Evolutionary conservation across 2,888 invertebrate species (phyloP).

Genomic region (Malacosoma neustria): DNA sequence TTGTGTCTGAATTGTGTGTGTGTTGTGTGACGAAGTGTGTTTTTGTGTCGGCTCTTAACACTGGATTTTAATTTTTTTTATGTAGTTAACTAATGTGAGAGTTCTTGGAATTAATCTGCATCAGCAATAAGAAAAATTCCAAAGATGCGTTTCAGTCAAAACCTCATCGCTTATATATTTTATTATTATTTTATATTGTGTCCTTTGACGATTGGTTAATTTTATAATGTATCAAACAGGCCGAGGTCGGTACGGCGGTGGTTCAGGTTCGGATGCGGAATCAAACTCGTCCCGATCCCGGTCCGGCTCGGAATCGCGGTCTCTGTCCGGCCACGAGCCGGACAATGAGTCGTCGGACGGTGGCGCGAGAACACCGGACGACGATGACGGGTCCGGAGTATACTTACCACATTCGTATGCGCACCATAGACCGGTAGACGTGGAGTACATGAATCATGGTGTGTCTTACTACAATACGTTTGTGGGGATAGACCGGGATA

Average conservation of each 20-base stretch:
- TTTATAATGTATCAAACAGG: too few species aligned
- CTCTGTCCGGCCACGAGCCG: conserved; percentile 82
- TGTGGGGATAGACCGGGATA: conserved; percentile 71
- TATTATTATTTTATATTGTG: too few species aligned
- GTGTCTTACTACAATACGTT: conserved; percentile 77
- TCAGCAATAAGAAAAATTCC: too few species aligned
- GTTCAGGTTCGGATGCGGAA: conserved; percentile 67
- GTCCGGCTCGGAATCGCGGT: conserved; percentile 78
- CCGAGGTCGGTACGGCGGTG: conserved; percentile 80
- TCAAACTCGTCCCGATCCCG: conserved; percentile 84
- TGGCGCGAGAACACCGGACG: conserved; percentile 79
- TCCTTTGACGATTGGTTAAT: too few species aligned
- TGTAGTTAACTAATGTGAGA: too few species aligned
- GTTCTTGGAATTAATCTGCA: too few species aligned
- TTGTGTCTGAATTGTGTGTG: too few species aligned
- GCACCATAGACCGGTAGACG: conserved; percentile 47
- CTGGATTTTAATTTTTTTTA: too few species aligned
- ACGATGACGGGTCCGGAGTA: conserved; percentile 77
- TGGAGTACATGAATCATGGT: conserved; percentile 71
- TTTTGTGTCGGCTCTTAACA: too few species aligned
- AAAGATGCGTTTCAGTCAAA: too few species aligned
- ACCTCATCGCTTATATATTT: too few species aligned
- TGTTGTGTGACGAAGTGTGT: too few species aligned
- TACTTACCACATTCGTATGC: conserved; percentile 79
- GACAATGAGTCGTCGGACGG: conserved; percentile 86